Evolutionary conservation across 2,113 vertebrate genomes (phyloP), one percentile per base, ranked within the genome.

Genomic region (Globicephala melas): DNA sequence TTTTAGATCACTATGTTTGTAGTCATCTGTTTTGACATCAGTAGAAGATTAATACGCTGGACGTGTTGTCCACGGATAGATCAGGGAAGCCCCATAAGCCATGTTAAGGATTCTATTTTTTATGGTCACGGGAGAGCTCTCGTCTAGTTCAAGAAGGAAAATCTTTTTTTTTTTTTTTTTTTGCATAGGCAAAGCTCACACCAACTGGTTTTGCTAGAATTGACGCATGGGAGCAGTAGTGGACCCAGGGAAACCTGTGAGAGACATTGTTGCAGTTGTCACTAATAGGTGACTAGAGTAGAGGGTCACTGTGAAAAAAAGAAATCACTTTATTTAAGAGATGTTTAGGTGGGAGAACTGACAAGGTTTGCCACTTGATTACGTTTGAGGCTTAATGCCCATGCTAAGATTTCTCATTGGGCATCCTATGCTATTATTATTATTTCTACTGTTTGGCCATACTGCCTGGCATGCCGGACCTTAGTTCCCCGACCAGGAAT

Each of bases 301-400:
- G 18, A 53, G 5, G 3, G n/a, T 11, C 13, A 13, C 18, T 62
- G n/a, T 13, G 33, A 20, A 17, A 62, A 20, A 82, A 18, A 50
- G 5, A 38, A 8, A 25, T 36, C 14, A 12, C 28, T 5, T 63
- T n/a, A 60, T 33, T 36, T 47, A 28, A 10, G 67, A 89, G 44
- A 36, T 18, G 6, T 55, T 33, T 18, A 73, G 6, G 25, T 18
- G 18, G 38, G 41, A 55, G 23, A 89, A 28, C 1, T 14, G 67
- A 3, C 21, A 14, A 21, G 26, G 3, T 25, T 60, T 12, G 0
- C 58, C 20, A n/a, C 55, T 5, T 6, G 10, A 15, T 23, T 5
- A 0, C 38, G 17, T 8, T 63, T 67, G n/a, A 38, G 28, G 44
- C 44, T 36, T 71, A 76, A 60, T 21, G 44, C 15, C 26, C 26